phyloP scores from a whole-genome alignment of 2,113 vertebrate species.

The Platichthys flesus region DNA sequence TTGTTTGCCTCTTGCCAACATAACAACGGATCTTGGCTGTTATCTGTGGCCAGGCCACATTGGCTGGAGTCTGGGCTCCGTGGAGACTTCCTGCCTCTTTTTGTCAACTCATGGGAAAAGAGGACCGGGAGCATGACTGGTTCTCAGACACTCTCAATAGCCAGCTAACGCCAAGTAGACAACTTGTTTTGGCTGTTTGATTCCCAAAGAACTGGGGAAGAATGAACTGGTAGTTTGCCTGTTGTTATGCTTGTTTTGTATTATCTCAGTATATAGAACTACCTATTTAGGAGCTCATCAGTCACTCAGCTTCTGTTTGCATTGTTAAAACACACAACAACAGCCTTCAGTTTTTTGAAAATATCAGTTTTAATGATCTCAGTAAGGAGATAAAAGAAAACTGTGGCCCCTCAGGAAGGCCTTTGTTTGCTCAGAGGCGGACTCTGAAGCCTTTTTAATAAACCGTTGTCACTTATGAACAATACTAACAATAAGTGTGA shows the following conservation, averaged over 20 bases:
- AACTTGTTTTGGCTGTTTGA: conserved; percentile 26
- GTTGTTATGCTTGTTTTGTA: not conserved
- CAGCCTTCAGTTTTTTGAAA: conserved; percentile 16
- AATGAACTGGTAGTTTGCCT: not conserved
- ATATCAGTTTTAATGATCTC: conserved; percentile 47
- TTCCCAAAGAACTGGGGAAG: not conserved
- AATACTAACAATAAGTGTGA: too few relatives aligned
- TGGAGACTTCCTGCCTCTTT: conserved; percentile 66
- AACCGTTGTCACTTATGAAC: too few relatives aligned
- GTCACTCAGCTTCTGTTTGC: conserved; percentile 4
- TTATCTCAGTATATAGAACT: not conserved
- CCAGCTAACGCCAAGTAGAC: conserved; percentile 9
- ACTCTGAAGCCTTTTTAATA: too few relatives aligned
- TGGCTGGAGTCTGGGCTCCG: conserved; percentile 55
- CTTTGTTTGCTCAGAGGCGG: too few relatives aligned
- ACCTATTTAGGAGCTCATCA: conserved; percentile 1
- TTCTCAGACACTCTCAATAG: conserved; percentile 31
- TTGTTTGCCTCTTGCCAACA: conserved; percentile 41
- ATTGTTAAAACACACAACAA: conserved; percentile 37
- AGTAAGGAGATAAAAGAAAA: conserved; percentile 35
- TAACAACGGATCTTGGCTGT: conserved; percentile 47
- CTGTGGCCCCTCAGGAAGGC: conserved; percentile 36
- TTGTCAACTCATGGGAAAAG: conserved; percentile 73
- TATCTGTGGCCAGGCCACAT: conserved; percentile 56
- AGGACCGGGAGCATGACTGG: conserved; percentile 36